These are phyloP conservation scores for Pocillopora meandrina DNA, from an alignment of 92 coral and sea anemone species.

Conservation along the genomic window DNA sequence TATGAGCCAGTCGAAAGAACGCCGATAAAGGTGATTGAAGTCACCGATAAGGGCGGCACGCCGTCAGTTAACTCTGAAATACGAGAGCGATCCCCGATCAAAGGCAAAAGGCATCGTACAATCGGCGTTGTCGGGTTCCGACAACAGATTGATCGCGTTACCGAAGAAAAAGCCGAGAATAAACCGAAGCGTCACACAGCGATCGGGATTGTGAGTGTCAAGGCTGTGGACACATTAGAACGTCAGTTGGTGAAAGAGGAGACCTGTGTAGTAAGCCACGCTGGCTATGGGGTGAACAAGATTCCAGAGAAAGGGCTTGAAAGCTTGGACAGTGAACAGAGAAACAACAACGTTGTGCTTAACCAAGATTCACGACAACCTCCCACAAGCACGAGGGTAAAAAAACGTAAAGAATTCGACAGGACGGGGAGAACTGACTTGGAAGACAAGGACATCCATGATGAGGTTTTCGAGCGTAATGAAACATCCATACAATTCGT, in stretches of 20 bases:
- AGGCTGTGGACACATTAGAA: slow-evolving; percentile 32
- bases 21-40: slow-evolving; percentile 81
- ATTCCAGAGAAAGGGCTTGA: slow-evolving; percentile 9
- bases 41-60: slow-evolving; percentile 55
- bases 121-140: slow-evolving; percentile 94
- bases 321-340: slow-evolving; percentile 6
- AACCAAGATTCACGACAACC: slow-evolving; percentile 17
- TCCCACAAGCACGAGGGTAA: not conserved
- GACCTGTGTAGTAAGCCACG: slow-evolving; percentile 30
- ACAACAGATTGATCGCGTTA: slow-evolving; percentile 82
- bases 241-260: slow-evolving; percentile 39
- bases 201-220: slow-evolving; percentile 77
- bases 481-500: slow-evolving; percentile 22
- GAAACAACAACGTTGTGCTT: slow-evolving; percentile 16
- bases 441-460: not conserved
- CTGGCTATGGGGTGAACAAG: slow-evolving; percentile 9
- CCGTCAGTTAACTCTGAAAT: slow-evolving; percentile 30
- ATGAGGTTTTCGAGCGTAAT: slow-evolving; percentile 31
- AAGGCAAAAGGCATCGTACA: slow-evolving; percentile 88
- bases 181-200: slow-evolving; percentile 96
- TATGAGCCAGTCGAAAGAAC: slow-evolving; percentile 63
- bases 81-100: slow-evolving; percentile 48
- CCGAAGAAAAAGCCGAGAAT: slow-evolving; percentile 58
- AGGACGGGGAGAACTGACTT: not conserved
- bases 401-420: slow-evolving; percentile 27